Percentiles rank a stretch among this genome's conserved stretches.
Conservation (phyloP, 2,797 vertebrate genomes). For the Clarias fuscus region DNA sequence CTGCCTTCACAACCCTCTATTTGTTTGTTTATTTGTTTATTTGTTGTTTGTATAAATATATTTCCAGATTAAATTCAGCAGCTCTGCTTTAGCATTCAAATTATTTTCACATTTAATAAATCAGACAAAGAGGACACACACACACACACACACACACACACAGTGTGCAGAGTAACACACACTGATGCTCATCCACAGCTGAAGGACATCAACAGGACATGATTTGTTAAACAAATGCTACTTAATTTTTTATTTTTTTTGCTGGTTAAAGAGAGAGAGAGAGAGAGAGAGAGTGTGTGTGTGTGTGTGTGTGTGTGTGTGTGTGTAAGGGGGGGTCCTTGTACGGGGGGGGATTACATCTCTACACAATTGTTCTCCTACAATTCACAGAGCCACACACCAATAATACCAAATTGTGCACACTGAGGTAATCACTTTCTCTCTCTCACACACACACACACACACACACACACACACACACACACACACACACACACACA, state of each 20-base stretch:
- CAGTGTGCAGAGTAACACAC: too few species aligned
- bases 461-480: neutral
- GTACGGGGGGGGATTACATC: neutral
- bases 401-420: conserved; percentile 5
- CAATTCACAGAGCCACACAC: neutral
- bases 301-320: neutral
- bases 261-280: neutral
- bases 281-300: neutral
- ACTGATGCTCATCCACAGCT: neutral
- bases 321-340: neutral
- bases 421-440: neutral
- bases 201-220: neutral
- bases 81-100: neutral
- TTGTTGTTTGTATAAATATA: neutral
- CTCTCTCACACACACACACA: neutral
- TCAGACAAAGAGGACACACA: neutral
- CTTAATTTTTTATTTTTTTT: neutral
- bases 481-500: neutral
- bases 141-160: neutral
- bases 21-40: neutral
- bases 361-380: neutral
- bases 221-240: neutral
- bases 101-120: neutral
- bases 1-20: neutral
- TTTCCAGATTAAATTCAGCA: neutral